A percentile compares a stretch with the other conserved stretches of the same genome.
phyloP scores from a whole-genome alignment of 2,888 invertebrate species.

The Coelopa pilipes region DNA sequence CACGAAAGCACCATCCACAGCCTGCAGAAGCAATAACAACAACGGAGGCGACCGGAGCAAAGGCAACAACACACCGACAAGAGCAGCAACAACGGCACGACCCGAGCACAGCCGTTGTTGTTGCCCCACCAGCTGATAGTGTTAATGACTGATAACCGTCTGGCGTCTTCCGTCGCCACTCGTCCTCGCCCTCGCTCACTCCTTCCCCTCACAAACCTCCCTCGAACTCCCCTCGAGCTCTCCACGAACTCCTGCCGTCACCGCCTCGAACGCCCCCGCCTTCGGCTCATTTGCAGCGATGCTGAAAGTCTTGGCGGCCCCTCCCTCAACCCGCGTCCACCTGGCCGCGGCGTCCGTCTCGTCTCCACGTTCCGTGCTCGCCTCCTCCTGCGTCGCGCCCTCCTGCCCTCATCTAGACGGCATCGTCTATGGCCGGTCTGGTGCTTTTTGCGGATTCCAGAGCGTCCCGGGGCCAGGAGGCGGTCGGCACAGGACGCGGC shows the following conservation, averaged over 20 bases:
- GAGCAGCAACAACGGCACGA: background rate
- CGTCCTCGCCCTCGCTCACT: background rate
- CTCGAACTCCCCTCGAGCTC: no score
- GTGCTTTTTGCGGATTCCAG: conserved; percentile 45
- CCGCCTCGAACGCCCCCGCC: conserved; percentile 52
- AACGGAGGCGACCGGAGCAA: background rate
- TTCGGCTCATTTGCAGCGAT: conserved; percentile 27
- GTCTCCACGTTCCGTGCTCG: no score
- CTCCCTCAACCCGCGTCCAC: conserved; percentile 33
- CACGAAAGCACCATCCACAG: no score
- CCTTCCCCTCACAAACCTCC: background rate
- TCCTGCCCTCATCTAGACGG: background rate
- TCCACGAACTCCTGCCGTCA: conserved; percentile 32
- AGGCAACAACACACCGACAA: background rate
- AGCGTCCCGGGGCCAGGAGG: conserved; percentile 37
- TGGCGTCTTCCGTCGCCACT: conserved; percentile 16
- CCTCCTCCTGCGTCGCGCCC: conserved; percentile 6
- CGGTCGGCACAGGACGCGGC: background rate
- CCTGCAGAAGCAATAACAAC: no score
- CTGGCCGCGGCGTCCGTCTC: conserved; percentile 1
- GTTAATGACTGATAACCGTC: conserved; percentile 58
- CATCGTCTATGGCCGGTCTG: conserved; percentile 48
- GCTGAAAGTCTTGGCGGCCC: conserved; percentile 22
- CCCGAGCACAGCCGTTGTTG: background rate
- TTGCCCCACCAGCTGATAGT: conserved; percentile 42